These are phyloP conservation scores for Aproaerema taeniolella DNA, from an alignment of 2,888 invertebrate species.

Conservation along the genomic window DNA sequence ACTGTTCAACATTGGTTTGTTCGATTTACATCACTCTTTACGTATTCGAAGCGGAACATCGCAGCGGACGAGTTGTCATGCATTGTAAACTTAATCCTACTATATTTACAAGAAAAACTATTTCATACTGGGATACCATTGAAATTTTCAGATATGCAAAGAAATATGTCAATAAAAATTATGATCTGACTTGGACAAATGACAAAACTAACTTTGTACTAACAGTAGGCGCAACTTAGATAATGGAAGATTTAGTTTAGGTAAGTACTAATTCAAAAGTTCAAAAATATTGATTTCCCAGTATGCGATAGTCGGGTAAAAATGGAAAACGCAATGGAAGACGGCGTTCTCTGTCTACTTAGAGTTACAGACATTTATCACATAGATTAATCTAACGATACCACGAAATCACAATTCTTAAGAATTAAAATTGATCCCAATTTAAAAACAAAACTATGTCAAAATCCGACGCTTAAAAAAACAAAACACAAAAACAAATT, in stretches of 20 bases:
- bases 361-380: slow-evolving; percentile 61
- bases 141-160: no score
- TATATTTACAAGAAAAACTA: slow-evolving; percentile 46
- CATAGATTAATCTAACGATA: slow-evolving; percentile 66
- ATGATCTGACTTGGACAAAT: no score
- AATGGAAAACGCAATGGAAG: slow-evolving; percentile 67
- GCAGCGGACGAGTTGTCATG: slow-evolving; percentile 61
- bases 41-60: slow-evolving; percentile 43
- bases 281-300: slow-evolving; percentile 2
- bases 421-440: slow-evolving; percentile 71
- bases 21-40: slow-evolving; percentile 39
- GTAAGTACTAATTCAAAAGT: neutral
- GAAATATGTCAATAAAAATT: no score
- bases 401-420: slow-evolving; percentile 72
- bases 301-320: slow-evolving; percentile 23
- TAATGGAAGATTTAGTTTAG: no score
- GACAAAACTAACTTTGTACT: no score
- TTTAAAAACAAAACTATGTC: slow-evolving; percentile 49
- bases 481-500: slow-evolving; percentile 56
- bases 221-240: slow-evolving; percentile 2
- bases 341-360: slow-evolving; percentile 56
- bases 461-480: slow-evolving; percentile 49
- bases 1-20: slow-evolving; percentile 41
- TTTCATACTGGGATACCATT: slow-evolving; percentile 16
- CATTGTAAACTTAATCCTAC: slow-evolving; percentile 46